Percentiles rank a stretch among this genome's conserved stretches.
Conservation (phyloP, 2,113 vertebrate genomes). For the Crotalus helleri region DNA sequence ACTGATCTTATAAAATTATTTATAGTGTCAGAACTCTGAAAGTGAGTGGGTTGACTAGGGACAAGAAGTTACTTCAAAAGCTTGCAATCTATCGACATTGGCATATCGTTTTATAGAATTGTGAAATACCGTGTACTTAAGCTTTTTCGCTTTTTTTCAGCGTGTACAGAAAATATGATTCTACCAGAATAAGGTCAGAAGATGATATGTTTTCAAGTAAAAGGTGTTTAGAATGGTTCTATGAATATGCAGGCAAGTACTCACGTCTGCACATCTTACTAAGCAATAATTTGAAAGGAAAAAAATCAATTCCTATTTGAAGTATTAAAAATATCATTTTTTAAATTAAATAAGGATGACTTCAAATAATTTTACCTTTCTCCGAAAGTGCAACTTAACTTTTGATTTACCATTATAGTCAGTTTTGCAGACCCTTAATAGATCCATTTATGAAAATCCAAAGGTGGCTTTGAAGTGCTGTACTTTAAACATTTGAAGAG, state of each 20-base stretch:
- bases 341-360: background rate
- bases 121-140: background rate
- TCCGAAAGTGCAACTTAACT: background rate
- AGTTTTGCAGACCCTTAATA: conserved; percentile 16
- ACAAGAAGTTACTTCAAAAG: background rate
- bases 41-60: background rate
- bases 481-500: background rate
- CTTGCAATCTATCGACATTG: background rate
- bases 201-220: conserved; percentile 95
- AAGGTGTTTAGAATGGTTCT: conserved; percentile 98
- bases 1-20: background rate
- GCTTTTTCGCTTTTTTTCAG: conserved; percentile 64
- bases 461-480: background rate
- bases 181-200: conserved; percentile 87
- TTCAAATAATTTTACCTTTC: background rate
- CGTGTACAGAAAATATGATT: conserved; percentile 94
- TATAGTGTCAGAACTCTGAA: background rate
- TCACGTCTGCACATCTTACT: conserved; percentile 33
- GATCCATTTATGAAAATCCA: background rate
- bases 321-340: background rate
- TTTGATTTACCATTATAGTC: conserved; percentile 11
- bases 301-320: background rate
- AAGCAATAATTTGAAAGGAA: background rate
- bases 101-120: background rate
- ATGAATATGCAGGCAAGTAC: conserved; percentile 91